These are phyloP conservation scores for Trachops cirrhosus DNA, from an alignment of 2,797 vertebrate genomes.

Conservation along the genomic window DNA sequence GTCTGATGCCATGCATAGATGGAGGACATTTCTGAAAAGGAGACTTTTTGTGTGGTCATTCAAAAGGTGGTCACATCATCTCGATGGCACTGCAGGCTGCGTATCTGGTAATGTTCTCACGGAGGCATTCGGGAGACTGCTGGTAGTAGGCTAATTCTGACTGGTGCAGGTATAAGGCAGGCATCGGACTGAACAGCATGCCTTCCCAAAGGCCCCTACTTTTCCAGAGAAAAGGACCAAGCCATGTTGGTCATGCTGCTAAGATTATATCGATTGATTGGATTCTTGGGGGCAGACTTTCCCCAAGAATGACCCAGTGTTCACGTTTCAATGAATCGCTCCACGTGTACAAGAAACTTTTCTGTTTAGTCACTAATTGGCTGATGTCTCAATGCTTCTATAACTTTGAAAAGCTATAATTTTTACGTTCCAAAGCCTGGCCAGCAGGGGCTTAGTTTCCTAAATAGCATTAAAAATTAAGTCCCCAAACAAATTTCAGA, in stretches of 20 bases:
- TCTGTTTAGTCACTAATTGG: background rate
- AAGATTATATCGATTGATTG: background rate
- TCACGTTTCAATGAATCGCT: background rate
- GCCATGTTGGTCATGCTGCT: background rate
- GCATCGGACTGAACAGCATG: background rate
- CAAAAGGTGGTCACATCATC: background rate
- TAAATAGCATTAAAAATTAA: conserved; percentile 53
- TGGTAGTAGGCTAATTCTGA: background rate
- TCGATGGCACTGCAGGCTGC: background rate
- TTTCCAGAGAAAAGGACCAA: background rate
- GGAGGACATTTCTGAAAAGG: background rate
- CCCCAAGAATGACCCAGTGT: background rate
- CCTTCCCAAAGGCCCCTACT: background rate
- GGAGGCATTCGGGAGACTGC: background rate
- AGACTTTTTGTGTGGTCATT: background rate
- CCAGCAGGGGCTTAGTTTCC: background rate
- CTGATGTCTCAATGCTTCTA: background rate
- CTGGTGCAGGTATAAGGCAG: background rate
- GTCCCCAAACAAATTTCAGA: conserved; percentile 23
- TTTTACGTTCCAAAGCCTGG: conserved; percentile 19
- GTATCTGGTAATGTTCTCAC: background rate
- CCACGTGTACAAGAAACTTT: background rate
- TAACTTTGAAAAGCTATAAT: background rate
- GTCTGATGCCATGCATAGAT: background rate
- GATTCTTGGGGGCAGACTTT: background rate